phyloP scores from a whole-genome alignment of 2,888 invertebrate species.

The Cenopis cana region DNA sequence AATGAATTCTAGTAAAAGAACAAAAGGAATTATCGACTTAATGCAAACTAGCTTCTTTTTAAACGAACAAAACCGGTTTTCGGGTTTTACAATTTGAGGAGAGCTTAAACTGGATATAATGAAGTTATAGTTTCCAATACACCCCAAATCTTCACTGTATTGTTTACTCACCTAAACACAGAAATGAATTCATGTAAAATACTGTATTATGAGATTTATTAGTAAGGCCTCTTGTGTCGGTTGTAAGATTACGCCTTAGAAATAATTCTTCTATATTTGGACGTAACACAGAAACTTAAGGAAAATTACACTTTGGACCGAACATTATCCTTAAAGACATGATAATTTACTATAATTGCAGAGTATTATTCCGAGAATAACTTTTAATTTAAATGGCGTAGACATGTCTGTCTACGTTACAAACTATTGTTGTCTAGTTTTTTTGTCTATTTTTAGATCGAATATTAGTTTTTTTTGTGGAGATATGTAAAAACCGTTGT shows the following conservation, averaged over 20 bases:
- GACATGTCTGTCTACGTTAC: neutral
- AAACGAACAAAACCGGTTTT: too few relatives aligned
- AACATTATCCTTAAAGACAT: conserved; percentile 27
- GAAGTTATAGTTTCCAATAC: neutral
- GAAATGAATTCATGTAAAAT: neutral
- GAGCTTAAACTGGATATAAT: too few relatives aligned
- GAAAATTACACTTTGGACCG: conserved; percentile 18
- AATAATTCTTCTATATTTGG: conserved; percentile 4
- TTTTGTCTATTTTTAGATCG: too few relatives aligned
- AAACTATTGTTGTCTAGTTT: neutral
- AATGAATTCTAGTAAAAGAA: too few relatives aligned
- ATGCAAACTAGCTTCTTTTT: too few relatives aligned
- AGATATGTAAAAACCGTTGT: neutral
- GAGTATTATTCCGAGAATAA: conserved; percentile 9
- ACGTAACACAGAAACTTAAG: conserved; percentile 1
- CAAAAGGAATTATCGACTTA: too few relatives aligned
- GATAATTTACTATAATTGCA: conserved; percentile 15
- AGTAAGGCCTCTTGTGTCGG: neutral
- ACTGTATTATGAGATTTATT: neutral
- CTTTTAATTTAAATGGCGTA: neutral
- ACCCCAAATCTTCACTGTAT: neutral
- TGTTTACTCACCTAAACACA: neutral
- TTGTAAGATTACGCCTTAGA: neutral
- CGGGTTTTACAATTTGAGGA: too few relatives aligned
- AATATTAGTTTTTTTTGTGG: neutral